Base-by-base conservation (phyloP, 2,113 vertebrate species). In the Triplophysa rosa region DNA sequence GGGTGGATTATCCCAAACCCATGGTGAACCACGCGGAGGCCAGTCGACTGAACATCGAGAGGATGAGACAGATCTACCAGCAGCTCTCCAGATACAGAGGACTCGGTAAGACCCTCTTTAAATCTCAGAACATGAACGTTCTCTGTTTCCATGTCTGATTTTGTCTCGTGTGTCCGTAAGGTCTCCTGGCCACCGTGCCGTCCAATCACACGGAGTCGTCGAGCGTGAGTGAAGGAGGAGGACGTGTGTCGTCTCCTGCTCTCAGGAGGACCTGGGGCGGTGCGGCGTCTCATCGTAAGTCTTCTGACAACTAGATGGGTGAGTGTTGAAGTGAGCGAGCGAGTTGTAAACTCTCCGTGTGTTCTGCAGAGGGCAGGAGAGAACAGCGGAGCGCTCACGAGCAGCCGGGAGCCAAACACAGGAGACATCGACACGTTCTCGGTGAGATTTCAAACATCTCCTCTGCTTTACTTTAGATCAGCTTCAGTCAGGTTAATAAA, bases 31-130 rank as follows among this genome's bases (percentile, higher is more conserved):
- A 88, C 11, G 84, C 87, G 4, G 86, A 86, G 75, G 84, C 83
- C 67, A 88, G 87, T 59, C 81, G 84, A 3, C 82, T 87, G 42
- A 88, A 88, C 80, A 87, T 88, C 16, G 87, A 88, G 67, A 65
- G 87, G 58, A 88, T 88, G 87, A 80, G 87, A 59, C 87, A 86
- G 84, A 86, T 87, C 70, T 88, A 88, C 82, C 86, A 88, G 82
- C 87, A 87, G 74, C 86, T 88, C 45, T 88, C 86, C 8, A 78
- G 86, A 52, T 87, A 87, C 78, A 71, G 86, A 11, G 87, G 83
- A 68, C 84, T 88, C 61, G 84, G 87, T 88, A 73, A 82, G 87
- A 29, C 23, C 4, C 19, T n/a, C 10, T 23, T 40, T 1, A 11
- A n/a, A 45, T 12, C 4, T 45, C 42, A 11, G 5, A 45, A 45